phyloP scores from a whole-genome alignment of 2,797 vertebrate genomes.

The Fratercula arctica region DNA sequence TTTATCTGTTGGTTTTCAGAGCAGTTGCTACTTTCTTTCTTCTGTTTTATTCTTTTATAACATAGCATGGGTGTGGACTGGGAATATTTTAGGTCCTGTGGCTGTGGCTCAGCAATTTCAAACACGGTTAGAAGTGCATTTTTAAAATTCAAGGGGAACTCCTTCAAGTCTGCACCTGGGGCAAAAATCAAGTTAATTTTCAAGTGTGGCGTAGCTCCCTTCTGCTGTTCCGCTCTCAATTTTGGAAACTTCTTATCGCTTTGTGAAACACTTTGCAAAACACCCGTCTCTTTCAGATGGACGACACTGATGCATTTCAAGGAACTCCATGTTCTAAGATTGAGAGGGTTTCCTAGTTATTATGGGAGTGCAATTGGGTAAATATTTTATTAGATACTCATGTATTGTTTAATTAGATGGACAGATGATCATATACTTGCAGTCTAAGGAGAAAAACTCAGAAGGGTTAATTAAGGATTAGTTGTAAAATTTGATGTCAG shows the following conservation, averaged over 20 bases:
- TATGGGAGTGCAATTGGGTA: not conserved
- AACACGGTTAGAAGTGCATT: not conserved
- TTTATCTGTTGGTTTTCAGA: not conserved
- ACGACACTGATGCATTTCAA: not conserved
- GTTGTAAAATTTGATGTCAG: not conserved
- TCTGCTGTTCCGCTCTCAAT: not conserved
- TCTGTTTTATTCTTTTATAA: not conserved
- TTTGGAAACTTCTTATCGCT: not conserved
- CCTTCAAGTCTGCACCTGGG: not conserved
- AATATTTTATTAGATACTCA: not conserved
- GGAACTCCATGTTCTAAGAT: accelerated
- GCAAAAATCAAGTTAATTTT: not conserved
- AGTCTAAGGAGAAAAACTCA: not conserved
- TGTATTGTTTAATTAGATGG: not conserved
- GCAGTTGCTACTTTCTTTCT: not conserved
- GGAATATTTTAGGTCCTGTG: not conserved
- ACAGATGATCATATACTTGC: not conserved
- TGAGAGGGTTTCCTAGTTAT: not conserved
- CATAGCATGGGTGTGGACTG: not conserved
- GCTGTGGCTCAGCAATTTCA: not conserved
- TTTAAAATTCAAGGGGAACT: not conserved
- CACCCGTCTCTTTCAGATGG: not conserved
- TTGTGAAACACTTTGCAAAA: not conserved
- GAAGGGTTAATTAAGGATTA: not conserved
- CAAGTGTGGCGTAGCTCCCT: not conserved